A percentile compares a stretch with the other conserved stretches of the same genome.
Evolutionary conservation across 2,888 invertebrate species (phyloP).

Genomic region (Ferrisia virgata): DNA sequence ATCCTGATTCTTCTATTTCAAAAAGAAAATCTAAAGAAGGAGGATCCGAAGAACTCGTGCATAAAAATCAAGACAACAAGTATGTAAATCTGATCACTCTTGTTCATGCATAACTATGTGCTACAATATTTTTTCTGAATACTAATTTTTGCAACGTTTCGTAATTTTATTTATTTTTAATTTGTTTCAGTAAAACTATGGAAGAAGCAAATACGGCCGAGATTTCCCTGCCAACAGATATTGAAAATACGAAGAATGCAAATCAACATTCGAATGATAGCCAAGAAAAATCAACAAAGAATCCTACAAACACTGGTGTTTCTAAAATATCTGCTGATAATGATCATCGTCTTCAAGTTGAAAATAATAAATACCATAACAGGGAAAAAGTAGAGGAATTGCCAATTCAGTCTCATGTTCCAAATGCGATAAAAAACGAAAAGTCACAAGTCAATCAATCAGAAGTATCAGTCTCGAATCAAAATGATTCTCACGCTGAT

Average conservation of each 20-base stretch:
- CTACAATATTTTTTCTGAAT: too few relatives aligned
- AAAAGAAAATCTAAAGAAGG: conserved; percentile 24
- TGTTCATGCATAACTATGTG: too few relatives aligned
- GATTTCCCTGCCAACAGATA: background rate
- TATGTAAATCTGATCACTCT: background rate
- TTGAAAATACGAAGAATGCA: background rate
- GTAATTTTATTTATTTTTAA: background rate
- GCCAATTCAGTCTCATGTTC: background rate
- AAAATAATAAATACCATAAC: background rate
- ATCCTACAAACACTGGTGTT: background rate
- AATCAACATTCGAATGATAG: background rate
- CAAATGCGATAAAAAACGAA: background rate
- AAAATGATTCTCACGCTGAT: background rate
- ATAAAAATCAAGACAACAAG: background rate
- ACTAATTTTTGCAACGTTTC: background rate
- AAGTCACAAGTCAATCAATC: background rate
- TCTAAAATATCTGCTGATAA: background rate
- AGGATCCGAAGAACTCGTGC: background rate
- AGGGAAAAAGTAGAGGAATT: background rate
- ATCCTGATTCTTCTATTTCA: conserved; percentile 10
- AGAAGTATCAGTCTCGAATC: background rate
- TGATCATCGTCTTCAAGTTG: background rate
- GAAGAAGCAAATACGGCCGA: background rate
- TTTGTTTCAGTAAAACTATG: background rate
- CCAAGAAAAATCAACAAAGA: background rate